phyloP scores from a whole-genome alignment of 2,797 vertebrate genomes.

The Centroberyx gerrardi region DNA sequence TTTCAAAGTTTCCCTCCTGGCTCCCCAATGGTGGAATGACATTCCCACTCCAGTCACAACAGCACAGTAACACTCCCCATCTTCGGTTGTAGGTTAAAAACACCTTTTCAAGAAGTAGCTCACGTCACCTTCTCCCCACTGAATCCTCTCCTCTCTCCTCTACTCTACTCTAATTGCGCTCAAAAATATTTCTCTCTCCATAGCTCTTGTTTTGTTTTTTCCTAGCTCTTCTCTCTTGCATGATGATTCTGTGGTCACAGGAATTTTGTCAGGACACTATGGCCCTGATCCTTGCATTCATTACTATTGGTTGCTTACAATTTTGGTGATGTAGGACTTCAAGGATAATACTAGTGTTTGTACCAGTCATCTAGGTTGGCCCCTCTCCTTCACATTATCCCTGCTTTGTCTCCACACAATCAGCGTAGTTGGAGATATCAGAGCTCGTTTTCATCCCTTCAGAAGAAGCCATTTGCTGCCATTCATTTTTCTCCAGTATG shows the following conservation, averaged over 20 bases:
- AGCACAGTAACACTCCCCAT: background rate
- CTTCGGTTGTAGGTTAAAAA: constrained; percentile 7
- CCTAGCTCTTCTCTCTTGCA: background rate
- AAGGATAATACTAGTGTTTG: too few relatives aligned
- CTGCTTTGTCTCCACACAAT: too few relatives aligned
- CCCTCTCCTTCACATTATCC: too few relatives aligned
- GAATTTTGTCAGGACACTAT: constrained; percentile 19
- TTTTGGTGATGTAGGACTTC: background rate
- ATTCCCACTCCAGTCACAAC: constrained; percentile 13
- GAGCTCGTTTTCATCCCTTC: too few relatives aligned
- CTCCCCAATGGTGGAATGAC: constrained; percentile 4
- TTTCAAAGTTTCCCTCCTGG: constrained; percentile 19
- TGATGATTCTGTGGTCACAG: background rate
- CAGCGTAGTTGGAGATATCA: too few relatives aligned
- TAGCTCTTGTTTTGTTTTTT: constrained; percentile 3
- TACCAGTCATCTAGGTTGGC: too few relatives aligned
- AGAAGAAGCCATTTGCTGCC: too few relatives aligned
- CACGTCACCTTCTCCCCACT: constrained; percentile 8
- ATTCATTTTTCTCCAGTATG: too few relatives aligned
- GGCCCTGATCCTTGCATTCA: constrained; percentile 2
- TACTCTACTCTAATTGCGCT: constrained; percentile 33
- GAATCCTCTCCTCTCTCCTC: background rate
- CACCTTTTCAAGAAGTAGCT: constrained; percentile 11
- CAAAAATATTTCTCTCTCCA: constrained; percentile 10
- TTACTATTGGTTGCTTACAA: background rate